phyloP scores from a whole-genome alignment of 2,888 invertebrate species.

The Temnothorax rugatulus region DNA sequence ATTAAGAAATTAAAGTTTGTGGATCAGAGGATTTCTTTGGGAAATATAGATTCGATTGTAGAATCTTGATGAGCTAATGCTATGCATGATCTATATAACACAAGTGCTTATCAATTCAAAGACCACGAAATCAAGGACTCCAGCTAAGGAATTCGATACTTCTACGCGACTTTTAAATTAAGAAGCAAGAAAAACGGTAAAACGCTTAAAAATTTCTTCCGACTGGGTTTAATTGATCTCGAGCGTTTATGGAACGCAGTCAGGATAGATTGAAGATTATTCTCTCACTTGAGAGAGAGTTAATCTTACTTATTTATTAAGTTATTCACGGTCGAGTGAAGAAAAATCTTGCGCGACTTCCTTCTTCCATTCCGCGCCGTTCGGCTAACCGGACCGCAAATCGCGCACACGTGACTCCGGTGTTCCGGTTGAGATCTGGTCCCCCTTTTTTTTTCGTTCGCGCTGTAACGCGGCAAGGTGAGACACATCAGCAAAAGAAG shows the following conservation, averaged over 20 bases:
- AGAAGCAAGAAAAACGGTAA: not conserved
- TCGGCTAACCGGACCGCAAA: conserved; percentile 31
- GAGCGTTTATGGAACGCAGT: not conserved
- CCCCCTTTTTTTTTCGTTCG: not conserved
- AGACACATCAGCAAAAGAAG: conserved; percentile 57
- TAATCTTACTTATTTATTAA: conserved; percentile 16
- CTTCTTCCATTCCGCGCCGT: conserved; percentile 23
- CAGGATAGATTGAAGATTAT: conserved; percentile 14
- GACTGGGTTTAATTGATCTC: conserved; percentile 7
- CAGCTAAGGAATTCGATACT: not conserved
- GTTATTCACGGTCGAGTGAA: conserved; percentile 21
- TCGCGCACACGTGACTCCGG: conserved; percentile 44
- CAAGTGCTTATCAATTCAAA: conserved; percentile 3
- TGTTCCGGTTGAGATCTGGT: conserved; percentile 60
- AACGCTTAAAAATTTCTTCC: not conserved
- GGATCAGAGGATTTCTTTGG: not conserved
- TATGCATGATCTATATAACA: not conserved
- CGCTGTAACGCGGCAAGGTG: conserved; percentile 40
- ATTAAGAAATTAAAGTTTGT: not conserved
- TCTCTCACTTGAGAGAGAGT: conserved; percentile 28
- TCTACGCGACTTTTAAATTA: not conserved
- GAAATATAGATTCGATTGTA: not conserved
- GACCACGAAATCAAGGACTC: not conserved
- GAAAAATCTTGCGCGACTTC: conserved; percentile 41
- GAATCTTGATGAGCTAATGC: not conserved